A percentile compares a stretch with the other conserved stretches of the same genome.
Conservation (phyloP, 1,140 invertebrate genomes). For the Plectus sambesii region DNA sequence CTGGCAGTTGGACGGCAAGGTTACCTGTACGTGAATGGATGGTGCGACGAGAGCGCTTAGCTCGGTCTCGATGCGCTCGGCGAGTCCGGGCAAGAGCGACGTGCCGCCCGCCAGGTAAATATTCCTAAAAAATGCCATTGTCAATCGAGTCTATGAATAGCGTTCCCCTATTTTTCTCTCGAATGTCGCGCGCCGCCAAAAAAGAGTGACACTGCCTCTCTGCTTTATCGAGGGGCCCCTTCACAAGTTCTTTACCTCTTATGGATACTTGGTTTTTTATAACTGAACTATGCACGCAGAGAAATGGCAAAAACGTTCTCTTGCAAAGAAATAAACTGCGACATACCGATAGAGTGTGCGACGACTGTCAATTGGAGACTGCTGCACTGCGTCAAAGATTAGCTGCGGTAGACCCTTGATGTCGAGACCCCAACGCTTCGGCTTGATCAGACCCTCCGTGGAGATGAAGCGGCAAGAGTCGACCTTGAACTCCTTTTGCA, state of each 20-base stretch:
- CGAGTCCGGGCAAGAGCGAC: conserved; percentile 55
- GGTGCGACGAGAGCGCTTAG: conserved; percentile 53
- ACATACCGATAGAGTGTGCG: conserved; percentile 33
- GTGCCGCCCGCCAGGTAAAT: conserved; percentile 54
- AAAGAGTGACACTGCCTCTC: no score
- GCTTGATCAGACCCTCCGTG: conserved; percentile 57
- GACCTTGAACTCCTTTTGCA: conserved; percentile 31
- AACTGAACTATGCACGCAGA: conserved; percentile 46
- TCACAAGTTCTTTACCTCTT: no score
- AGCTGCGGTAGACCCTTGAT: conserved; percentile 54
- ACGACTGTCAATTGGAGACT: conserved; percentile 37
- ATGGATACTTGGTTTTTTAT: conserved; percentile 53
- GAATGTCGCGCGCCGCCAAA: no score
- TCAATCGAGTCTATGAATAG: conserved; percentile 33
- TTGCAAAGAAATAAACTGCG: no score
- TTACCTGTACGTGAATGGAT: conserved; percentile 55
- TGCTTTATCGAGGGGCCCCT: no score
- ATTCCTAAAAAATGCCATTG: conserved; percentile 49
- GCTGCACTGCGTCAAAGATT: conserved; percentile 54
- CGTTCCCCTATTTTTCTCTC: no score
- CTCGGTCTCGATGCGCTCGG: conserved; percentile 54
- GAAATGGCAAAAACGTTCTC: background rate
- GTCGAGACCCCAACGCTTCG: conserved; percentile 56
- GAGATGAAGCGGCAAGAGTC: conserved; percentile 52
- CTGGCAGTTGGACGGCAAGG: background rate